Evolutionary conservation across 2,888 invertebrate species (phyloP), one percentile per base, ranked within the genome.

Genomic region (Polymixis lichenea): DNA sequence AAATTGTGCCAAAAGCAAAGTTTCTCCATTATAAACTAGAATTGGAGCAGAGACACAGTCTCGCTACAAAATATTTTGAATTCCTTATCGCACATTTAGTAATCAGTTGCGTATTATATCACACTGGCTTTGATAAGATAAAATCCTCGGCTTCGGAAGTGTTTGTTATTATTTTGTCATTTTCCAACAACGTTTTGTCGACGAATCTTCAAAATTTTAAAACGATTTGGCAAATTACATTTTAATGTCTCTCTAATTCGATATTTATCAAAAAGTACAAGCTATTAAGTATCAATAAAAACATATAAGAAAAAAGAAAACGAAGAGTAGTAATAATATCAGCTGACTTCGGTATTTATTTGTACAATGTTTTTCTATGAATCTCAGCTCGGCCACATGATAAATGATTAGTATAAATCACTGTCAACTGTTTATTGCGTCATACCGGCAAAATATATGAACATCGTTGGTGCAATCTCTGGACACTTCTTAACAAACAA

Each of bases 361-460:
- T 66, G 32, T 75, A 61, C n/a, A 67, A 60, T 38, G 46, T 66
- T 74, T 75, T 78, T 56, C 60, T 69, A 70, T 82, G 64, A 75
- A 49, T 32, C 61, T 74, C 68, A 62, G 53, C 56, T 66, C 43
- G 67, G 46, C 28, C 32, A 49, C 43, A 72, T 86, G 84, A 87
- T 84, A 78, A 86, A 86, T 84, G 79, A 69, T 80, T 72, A 62
- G 38, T 56, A 86, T 86, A 67, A 70, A 84, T 86, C 84, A 82
- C 77, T 86, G 87, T 82, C 80, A 73, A 56, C 68, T 60, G 43
- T 60, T 46, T 51, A 22, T 84, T 83, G 73, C 82, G 82, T 86
- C 87, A 87, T 72, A 28, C 68, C 61, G 64, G 66, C 78, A 78
- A 74, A 85, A 83, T 83, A 38, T 76, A 78, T 64, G 61, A 79